Evolutionary conservation across 2,888 invertebrate genomes (phyloP), one percentile per base, ranked within the genome.

Genomic region (Caenorhabditis zanzibari): DNA sequence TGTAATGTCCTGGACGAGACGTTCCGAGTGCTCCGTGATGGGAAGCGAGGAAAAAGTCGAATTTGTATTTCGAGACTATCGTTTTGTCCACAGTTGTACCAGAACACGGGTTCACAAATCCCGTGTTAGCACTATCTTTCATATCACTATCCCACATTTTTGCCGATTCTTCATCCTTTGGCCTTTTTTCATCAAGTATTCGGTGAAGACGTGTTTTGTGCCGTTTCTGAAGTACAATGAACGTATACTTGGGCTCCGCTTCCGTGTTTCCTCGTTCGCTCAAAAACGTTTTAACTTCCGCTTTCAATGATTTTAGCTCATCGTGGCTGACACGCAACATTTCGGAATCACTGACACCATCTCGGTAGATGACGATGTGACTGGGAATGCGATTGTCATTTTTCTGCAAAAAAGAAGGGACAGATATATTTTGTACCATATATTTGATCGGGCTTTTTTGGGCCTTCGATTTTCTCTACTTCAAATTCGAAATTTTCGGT

Each of bases 1-100:
- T 98, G 94, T 99, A 99, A 94, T 99, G 99, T 35, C 97, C 97
- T 81, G 99, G 99, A 85, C 99, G 95, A 89, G 97, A 97, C 85
- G 99, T 99, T 92, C 99, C 99, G 16, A 84, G 41, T 4, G 26
- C 76, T 38, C 86, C 85, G 28, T 87, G 80, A 71, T 94, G 94
- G 81, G 93, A 93, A 95, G 98, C 99, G 81, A 99, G 95, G 93
- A 98, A 99, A 94, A 99, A 99, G 94, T 99, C 99, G 93, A 99
- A 99, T 32, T 68, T 81, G 49, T 80, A 74, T 16, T 79, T 56
- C 0, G 74, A 66, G 3, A 88, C 85, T 7, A 85, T 64, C 0
- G 10, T 49, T 28, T 75, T 73, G 54, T 84, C 85, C 1, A 84
- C 81, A 0, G 84, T 72, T 0, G 88, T 88, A 28, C 88, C 88